phyloP scores from a whole-genome alignment of 2,888 invertebrate genomes.

The Mellilla xanthometata region DNA sequence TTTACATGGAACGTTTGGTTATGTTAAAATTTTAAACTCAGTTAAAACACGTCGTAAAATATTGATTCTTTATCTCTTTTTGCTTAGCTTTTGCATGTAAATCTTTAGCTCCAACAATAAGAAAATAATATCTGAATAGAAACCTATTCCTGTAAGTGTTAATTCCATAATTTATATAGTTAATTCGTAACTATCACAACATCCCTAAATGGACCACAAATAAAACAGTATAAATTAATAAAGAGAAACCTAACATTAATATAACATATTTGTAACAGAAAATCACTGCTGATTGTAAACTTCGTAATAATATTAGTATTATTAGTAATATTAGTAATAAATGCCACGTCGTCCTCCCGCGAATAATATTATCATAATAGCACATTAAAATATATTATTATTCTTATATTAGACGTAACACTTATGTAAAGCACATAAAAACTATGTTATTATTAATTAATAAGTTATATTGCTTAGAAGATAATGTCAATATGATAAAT shows the following conservation, averaged over 20 bases:
- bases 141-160: background rate
- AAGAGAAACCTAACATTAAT: conserved; percentile 5
- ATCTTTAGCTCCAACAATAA: no score
- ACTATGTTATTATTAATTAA: conserved; percentile 28
- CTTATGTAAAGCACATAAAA: conserved; percentile 12
- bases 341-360: conserved; percentile 37
- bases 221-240: conserved; percentile 2
- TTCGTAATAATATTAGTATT: no score
- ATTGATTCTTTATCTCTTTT: no score
- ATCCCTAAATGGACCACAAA: background rate
- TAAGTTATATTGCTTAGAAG: conserved; percentile 40
- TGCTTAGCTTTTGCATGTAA: no score
- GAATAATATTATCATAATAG: no score
- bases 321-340: conserved; percentile 53
- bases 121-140: no score
- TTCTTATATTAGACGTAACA: conserved; percentile 2
- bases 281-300: no score
- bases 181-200: background rate
- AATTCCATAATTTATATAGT: background rate
- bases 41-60: no score
- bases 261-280: conserved; percentile 1
- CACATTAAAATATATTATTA: background rate
- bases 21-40: no score
- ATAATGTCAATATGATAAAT: conserved; percentile 25
- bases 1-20: no score